These are phyloP conservation scores for Hemibagrus wyckioides DNA, from an alignment of 2,113 vertebrate genomes.

Conservation along the genomic window DNA sequence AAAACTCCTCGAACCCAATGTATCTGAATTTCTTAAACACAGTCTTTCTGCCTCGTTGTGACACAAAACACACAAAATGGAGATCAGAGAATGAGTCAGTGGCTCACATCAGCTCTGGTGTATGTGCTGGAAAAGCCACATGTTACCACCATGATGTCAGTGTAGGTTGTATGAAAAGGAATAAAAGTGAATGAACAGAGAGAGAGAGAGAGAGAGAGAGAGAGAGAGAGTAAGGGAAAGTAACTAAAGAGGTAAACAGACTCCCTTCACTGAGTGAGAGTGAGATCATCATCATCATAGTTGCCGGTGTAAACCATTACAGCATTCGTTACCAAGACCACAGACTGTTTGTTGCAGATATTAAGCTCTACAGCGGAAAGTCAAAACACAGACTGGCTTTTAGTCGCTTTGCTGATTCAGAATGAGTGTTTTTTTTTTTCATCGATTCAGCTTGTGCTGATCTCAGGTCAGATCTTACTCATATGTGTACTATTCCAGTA, in stretches of 20 bases:
- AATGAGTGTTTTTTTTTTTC: neutral
- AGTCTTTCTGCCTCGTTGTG: neutral
- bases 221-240: neutral
- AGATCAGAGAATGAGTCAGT: neutral
- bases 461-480: neutral
- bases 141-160: conserved; percentile 37
- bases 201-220: neutral
- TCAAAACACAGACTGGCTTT: conserved; percentile 37
- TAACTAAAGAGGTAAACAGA: conserved; percentile 39
- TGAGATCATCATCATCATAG: conserved; percentile 39
- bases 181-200: conserved; percentile 24
- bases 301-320: conserved; percentile 47
- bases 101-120: neutral
- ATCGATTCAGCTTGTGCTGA: neutral
- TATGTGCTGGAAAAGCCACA: neutral
- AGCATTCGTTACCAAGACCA: conserved; percentile 48
- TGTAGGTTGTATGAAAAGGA: conserved; percentile 37
- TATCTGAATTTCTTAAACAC: neutral
- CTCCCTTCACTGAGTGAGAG: conserved; percentile 12
- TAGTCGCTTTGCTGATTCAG: conserved; percentile 23
- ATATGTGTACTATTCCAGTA: neutral
- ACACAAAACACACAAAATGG: neutral
- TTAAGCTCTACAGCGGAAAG: conserved; percentile 31
- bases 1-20: neutral
- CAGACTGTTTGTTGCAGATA: conserved; percentile 61